Evolutionary conservation across 2,113 vertebrate species (phyloP).

Genomic region (Paramormyrops kingsleyae): DNA sequence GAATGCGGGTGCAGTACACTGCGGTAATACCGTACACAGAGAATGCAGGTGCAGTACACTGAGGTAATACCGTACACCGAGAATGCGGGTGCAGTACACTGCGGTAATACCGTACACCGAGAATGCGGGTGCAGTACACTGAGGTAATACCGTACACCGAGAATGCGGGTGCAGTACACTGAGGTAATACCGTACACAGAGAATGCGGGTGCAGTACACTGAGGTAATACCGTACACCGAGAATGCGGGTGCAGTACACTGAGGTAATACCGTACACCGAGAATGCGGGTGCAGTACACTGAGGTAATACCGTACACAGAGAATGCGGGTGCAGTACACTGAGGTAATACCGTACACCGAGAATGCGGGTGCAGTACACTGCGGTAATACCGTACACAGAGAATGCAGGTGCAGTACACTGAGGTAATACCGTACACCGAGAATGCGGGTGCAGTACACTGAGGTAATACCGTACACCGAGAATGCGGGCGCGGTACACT

Average conservation of each 20-base stretch:
- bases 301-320: neutral
- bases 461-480: accelerated
- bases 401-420: neutral
- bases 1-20: neutral
- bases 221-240: neutral
- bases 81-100: neutral
- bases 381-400: neutral
- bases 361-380: neutral
- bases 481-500: neutral
- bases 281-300: neutral
- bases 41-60: neutral
- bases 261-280: neutral
- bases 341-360: neutral
- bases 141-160: neutral
- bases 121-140: neutral
- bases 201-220: neutral
- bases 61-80: neutral
- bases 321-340: neutral
- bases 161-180: neutral
- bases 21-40: neutral
- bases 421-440: neutral
- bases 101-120: neutral
- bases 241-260: neutral
- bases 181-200: accelerated
- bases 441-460: neutral